These are phyloP conservation scores for Phrynocephalus guinanensis DNA, from an alignment of 2,797 vertebrate genomes.

Conservation along the genomic window DNA sequence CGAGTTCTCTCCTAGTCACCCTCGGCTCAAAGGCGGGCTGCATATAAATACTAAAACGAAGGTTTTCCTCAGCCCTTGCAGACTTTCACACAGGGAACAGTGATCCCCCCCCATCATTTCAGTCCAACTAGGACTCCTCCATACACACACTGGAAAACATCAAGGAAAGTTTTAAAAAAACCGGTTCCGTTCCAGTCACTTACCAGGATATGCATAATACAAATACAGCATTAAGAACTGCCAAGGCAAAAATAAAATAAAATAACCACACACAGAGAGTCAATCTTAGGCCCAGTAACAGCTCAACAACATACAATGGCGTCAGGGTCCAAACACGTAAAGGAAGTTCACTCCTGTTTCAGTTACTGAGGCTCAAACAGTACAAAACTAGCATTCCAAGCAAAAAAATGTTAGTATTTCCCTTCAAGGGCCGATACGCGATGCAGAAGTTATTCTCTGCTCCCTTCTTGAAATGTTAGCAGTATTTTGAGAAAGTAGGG, in stretches of 20 bases:
- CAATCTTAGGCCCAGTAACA: constrained; percentile 51
- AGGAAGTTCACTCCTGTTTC: background rate
- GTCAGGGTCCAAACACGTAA: constrained; percentile 26
- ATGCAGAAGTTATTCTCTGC: background rate
- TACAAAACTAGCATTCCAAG: background rate
- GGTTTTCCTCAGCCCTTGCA: constrained; percentile 8
- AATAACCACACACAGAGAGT: constrained; percentile 28
- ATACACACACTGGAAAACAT: constrained; percentile 41
- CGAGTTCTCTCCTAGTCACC: constrained; percentile 5
- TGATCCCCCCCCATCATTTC: constrained; percentile 36
- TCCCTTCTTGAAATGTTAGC: background rate
- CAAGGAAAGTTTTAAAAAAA: constrained; percentile 34
- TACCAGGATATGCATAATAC: constrained; percentile 48
- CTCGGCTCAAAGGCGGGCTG: background rate
- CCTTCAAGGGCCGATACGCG: background rate
- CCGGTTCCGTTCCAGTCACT: constrained; percentile 42
- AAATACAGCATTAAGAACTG: constrained; percentile 44
- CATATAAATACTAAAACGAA: constrained; percentile 43
- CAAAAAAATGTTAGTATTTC: background rate
- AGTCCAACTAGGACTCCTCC: constrained; percentile 5
- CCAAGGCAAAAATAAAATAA: constrained; percentile 18
- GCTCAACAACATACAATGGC: constrained; percentile 29
- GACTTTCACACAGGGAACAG: constrained; percentile 15
- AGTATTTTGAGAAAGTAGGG: background rate
- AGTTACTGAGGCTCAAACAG: background rate